These are phyloP conservation scores for Brachypteracias leptosomus DNA, from an alignment of 2,113 vertebrate genomes.

Conservation along the genomic window DNA sequence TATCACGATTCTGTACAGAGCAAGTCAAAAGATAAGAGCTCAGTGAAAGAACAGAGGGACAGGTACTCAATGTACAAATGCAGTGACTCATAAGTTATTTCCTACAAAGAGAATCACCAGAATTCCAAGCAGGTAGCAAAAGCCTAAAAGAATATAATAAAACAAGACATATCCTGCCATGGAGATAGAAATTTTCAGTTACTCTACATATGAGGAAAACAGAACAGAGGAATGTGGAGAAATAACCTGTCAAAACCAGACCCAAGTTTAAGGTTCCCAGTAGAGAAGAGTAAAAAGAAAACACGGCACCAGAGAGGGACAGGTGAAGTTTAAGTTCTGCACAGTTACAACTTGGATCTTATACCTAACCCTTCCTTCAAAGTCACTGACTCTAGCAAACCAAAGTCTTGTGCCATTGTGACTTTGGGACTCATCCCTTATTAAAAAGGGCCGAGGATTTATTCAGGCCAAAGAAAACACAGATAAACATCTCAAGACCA, in stretches of 20 bases:
- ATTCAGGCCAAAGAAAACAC: background rate
- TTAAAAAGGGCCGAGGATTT: background rate
- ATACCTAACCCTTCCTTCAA: background rate
- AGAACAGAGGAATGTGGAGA: background rate
- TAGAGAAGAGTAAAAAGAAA: background rate
- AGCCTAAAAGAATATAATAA: background rate
- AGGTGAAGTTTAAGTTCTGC: background rate
- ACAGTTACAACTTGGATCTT: background rate
- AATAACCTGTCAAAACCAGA: background rate
- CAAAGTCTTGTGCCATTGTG: background rate
- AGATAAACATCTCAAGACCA: background rate
- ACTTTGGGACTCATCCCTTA: background rate
- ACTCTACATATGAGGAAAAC: background rate
- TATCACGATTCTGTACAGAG: conserved; percentile 24
- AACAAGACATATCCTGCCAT: background rate
- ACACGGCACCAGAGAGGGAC: background rate
- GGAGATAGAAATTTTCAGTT: background rate
- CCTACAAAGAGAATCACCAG: background rate
- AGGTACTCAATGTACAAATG: background rate
- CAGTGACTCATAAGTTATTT: background rate
- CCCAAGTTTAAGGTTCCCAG: background rate
- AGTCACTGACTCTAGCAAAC: background rate
- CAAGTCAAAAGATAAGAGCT: conserved; percentile 20
- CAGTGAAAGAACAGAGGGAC: background rate
- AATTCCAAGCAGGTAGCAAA: background rate